Conservation (phyloP, 1,140 invertebrate species). For the Leptinotarsa texana region DNA sequence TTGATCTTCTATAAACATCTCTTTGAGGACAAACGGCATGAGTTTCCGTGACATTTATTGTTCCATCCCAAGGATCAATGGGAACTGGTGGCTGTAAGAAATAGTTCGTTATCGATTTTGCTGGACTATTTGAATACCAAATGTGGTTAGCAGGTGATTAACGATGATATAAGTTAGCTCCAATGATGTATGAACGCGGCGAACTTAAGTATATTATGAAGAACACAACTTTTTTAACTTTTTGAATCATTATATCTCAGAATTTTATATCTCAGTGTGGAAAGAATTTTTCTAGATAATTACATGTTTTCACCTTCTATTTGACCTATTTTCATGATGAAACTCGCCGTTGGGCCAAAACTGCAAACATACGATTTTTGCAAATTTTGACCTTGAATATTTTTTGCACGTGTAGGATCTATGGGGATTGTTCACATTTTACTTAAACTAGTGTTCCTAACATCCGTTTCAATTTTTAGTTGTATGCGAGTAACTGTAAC, state of each 20-base stretch:
- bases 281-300: not conserved
- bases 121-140: too few species aligned
- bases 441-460: not conserved
- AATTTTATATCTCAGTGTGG: too few species aligned
- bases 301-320: not conserved
- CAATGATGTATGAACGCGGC: too few species aligned
- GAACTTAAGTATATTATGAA: too few species aligned
- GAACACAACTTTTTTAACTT: too few species aligned
- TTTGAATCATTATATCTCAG: not conserved
- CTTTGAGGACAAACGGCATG: constrained; percentile 72
- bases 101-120: not conserved
- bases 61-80: constrained; percentile 62
- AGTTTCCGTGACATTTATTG: constrained; percentile 63
- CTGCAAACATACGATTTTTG: not conserved
- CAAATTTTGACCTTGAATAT: not conserved
- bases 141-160: too few species aligned
- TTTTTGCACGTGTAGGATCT: not conserved
- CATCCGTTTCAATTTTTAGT: not conserved
- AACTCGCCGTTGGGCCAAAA: not conserved
- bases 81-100: constrained; percentile 64
- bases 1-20: constrained; percentile 68
- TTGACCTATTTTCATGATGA: not conserved
- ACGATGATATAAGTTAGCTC: too few species aligned
- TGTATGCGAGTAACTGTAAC: not conserved
- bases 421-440: not conserved